Evolutionary conservation across 2,888 invertebrate species (phyloP).

Genomic region (Clanis bilineata): DNA sequence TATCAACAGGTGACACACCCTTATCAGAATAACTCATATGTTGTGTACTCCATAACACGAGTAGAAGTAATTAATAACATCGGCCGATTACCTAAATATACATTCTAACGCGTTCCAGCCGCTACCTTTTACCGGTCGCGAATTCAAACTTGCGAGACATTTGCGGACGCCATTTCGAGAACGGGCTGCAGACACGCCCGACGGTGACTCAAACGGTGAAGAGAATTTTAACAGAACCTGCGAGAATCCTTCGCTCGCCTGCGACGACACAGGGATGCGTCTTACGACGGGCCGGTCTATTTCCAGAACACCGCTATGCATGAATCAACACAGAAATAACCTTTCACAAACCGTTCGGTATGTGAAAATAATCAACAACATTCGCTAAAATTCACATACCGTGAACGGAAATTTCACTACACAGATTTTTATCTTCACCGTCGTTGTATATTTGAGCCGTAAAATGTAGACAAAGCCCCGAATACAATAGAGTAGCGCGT

Average conservation of each 20-base stretch:
- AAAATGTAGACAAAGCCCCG: constrained; percentile 70
- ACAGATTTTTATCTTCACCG: constrained; percentile 65
- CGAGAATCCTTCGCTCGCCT: constrained; percentile 58
- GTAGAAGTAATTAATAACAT: constrained; percentile 31
- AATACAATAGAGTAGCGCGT: constrained; percentile 56
- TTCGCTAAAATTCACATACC: constrained; percentile 71
- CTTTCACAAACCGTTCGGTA: constrained; percentile 74
- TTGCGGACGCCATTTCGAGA: constrained; percentile 77
- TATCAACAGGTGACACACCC: constrained; percentile 79
- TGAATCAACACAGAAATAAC: constrained; percentile 82
- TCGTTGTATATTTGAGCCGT: constrained; percentile 57
- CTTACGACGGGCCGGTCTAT: constrained; percentile 72
- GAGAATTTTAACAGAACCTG: constrained; percentile 41
- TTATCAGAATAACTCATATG: constrained; percentile 37
- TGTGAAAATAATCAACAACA: constrained; percentile 67
- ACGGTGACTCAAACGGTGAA: constrained; percentile 23
- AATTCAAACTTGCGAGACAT: constrained; percentile 71
- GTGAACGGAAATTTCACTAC: constrained; percentile 75
- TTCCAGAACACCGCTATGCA: constrained; percentile 79
- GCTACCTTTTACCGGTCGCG: constrained; percentile 71
- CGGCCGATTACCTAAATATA: constrained; percentile 38
- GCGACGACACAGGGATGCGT: constrained; percentile 70
- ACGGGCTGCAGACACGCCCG: constrained; percentile 70
- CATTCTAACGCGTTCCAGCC: constrained; percentile 40
- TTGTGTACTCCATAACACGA: constrained; percentile 31